Evolutionary conservation across 2,113 vertebrate genomes (phyloP), one percentile per base, ranked within the genome.

Genomic region (Micronycteris hirsuta): DNA sequence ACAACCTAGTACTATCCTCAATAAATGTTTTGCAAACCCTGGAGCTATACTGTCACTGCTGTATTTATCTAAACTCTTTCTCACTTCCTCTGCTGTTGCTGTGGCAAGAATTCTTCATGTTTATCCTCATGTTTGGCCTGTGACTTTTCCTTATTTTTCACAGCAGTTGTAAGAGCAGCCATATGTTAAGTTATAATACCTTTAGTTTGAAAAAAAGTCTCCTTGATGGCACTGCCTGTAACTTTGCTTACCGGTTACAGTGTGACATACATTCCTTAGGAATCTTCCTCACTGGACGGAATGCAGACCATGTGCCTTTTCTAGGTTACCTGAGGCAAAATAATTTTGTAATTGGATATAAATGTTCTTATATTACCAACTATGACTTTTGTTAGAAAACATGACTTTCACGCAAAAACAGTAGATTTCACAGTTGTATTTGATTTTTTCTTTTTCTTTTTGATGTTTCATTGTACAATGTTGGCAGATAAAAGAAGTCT

Each of bases 181-280:
- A 61, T 84, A 56, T 84, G 76, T 71, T 89, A 74, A 71, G 36
- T 63, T 71, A 80, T 54, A 89, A 65, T 33, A 80, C 20, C 20
- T 54, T 92, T 89, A 89, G 36, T 89, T 92, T 94, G 67, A 87
- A 89, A 95, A 80, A 76, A 83, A 86, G 24, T 65, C 41, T 95
- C 47, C 12, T 54, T 83, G n/a, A 22, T 76, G 52, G 33, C 13
- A 22, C 28, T 83, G 10, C 56, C 82, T 93, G 4, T 71, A 89
- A 80, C 8, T 90, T 81, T 77, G 43, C 54, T 86, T 36, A 54
- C n/a, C 78, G 58, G 61, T 74, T 56, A 56, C 36, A 38, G 11
- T 61, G 24, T 61, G 15, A 47, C 43, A 87, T 4, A 20, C 54
- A 36, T 68, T 85, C 88, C 67, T 56, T 63, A 43, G 14, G 16